phyloP scores from a whole-genome alignment of 2,888 invertebrate species.

The Escarpia spicata region DNA sequence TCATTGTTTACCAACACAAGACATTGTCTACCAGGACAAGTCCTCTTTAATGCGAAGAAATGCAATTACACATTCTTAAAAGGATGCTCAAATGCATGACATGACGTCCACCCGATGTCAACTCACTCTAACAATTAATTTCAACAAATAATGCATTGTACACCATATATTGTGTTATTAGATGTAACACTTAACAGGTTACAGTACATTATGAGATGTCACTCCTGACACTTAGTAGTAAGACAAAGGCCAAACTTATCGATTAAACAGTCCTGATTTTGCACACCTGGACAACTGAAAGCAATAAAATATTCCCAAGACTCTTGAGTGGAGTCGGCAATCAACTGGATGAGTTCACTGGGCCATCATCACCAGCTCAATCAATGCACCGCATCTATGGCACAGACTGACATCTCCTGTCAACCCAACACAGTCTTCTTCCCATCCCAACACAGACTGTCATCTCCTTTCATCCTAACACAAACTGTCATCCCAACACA shows the following conservation, averaged over 20 bases:
- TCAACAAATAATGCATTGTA: too few relatives aligned
- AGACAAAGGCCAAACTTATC: not conserved
- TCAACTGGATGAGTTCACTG: not conserved
- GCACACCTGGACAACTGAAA: not conserved
- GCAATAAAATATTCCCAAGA: not conserved
- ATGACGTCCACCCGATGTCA: too few relatives aligned
- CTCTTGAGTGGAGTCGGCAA: not conserved
- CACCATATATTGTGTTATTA: not conserved
- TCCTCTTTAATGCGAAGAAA: too few relatives aligned
- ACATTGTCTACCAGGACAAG: too few relatives aligned
- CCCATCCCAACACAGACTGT: too few relatives aligned
- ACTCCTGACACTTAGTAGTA: not conserved
- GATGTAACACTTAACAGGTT: not conserved
- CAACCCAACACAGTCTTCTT: too few relatives aligned
- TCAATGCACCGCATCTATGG: not conserved
- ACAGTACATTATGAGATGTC: not conserved
- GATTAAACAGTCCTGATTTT: not conserved
- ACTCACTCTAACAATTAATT: too few relatives aligned
- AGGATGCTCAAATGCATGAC: too few relatives aligned
- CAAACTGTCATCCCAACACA: not conserved
- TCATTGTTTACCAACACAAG: too few relatives aligned
- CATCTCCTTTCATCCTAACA: too few relatives aligned
- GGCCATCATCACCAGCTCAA: not conserved
- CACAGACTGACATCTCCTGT: not conserved
- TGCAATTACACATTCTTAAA: too few relatives aligned